phyloP scores from a whole-genome alignment of 2,888 invertebrate genomes.

The Lepidocyrtoides sp. region DNA sequence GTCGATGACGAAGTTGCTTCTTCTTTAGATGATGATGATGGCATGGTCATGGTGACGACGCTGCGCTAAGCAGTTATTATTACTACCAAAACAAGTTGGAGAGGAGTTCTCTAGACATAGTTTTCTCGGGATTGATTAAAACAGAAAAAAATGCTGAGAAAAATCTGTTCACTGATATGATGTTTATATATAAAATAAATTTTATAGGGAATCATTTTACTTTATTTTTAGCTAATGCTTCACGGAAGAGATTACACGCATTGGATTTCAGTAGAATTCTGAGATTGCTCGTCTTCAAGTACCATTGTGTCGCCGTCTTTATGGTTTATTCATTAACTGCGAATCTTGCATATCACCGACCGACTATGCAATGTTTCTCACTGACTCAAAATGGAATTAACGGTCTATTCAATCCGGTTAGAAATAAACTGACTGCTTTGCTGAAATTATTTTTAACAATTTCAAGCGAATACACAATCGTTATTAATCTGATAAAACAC shows the following conservation, averaged over 20 bases:
- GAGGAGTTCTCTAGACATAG: neutral
- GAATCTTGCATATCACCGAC: too few relatives aligned
- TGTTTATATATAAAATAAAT: neutral
- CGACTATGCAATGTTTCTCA: too few relatives aligned
- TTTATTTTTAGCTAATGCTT: neutral
- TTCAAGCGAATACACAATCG: neutral
- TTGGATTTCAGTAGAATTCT: neutral
- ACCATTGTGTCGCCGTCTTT: too few relatives aligned
- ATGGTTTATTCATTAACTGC: too few relatives aligned
- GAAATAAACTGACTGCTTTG: too few relatives aligned
- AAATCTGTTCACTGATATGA: constrained; percentile 23
- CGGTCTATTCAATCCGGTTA: too few relatives aligned
- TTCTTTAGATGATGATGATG: constrained; percentile 19
- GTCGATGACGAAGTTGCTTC: constrained; percentile 21
- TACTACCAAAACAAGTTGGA: constrained; percentile 13
- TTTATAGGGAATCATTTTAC: constrained; percentile 2
- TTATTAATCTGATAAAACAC: too few relatives aligned
- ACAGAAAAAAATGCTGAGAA: constrained; percentile 45
- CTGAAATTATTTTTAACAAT: too few relatives aligned
- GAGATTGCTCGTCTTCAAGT: too few relatives aligned
- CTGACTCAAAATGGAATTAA: too few relatives aligned
- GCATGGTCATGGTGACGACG: constrained; percentile 19
- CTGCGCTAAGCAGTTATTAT: constrained; percentile 30
- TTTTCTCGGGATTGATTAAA: constrained; percentile 62
- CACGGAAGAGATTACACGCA: too few relatives aligned